Evolutionary conservation across 2,797 vertebrate genomes (phyloP).

Genomic region (Hephaestus fuliginosus): DNA sequence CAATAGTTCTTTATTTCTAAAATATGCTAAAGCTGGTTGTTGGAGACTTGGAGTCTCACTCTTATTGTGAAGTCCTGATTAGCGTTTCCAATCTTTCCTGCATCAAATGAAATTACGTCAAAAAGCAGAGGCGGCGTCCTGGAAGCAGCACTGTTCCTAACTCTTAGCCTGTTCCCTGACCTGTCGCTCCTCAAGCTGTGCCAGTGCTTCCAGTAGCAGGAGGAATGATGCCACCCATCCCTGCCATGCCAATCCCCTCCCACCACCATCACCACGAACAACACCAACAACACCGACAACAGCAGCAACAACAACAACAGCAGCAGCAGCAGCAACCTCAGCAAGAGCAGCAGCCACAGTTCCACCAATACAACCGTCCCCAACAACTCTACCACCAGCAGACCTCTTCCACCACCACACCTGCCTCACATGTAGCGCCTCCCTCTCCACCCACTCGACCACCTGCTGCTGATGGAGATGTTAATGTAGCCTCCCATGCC

Average conservation of each 20-base stretch:
- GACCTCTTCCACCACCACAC: slow-evolving; percentile 16
- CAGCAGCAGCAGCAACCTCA: slow-evolving; percentile 10
- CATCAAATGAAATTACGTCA: background rate
- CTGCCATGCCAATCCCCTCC: slow-evolving; percentile 82
- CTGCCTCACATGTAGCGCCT: slow-evolving; percentile 45
- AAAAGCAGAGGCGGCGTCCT: background rate
- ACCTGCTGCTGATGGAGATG: slow-evolving; percentile 37
- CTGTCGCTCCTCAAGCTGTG: slow-evolving; percentile 80
- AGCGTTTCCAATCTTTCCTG: background rate
- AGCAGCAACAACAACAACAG: background rate
- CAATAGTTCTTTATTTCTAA: no score
- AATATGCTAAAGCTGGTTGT: no score
- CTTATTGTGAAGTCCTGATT: background rate
- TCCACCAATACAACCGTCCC: slow-evolving; percentile 78
- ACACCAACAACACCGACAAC: slow-evolving; percentile 58
- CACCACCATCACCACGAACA: slow-evolving; percentile 78
- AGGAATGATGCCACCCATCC: slow-evolving; percentile 87
- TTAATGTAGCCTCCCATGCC: slow-evolving; percentile 26
- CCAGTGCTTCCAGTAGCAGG: slow-evolving; percentile 87
- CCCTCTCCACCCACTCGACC: slow-evolving; percentile 25
- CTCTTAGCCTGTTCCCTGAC: slow-evolving; percentile 45
- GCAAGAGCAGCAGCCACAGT: slow-evolving; percentile 38
- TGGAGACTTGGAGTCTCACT: background rate
- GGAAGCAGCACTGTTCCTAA: slow-evolving; percentile 24
- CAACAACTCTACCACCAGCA: slow-evolving; percentile 46